phyloP scores from a whole-genome alignment of 2,113 vertebrate genomes.

The Aspiorhynchus laticeps region DNA sequence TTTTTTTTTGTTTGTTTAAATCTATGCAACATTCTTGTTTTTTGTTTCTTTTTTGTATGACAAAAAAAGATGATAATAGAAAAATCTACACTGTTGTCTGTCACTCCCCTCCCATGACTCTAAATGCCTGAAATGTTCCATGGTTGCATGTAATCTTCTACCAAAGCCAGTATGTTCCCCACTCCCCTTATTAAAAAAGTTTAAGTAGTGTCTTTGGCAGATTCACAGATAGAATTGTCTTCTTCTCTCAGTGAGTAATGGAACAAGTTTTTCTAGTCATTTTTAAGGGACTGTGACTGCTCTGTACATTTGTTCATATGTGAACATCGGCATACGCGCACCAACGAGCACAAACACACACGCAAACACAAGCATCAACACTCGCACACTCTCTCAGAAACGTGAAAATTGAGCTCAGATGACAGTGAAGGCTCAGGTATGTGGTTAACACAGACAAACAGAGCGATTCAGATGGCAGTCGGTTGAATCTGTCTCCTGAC shows the following conservation, averaged over 20 bases:
- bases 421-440: conserved; percentile 24
- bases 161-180: background rate
- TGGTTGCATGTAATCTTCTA: conserved; percentile 31
- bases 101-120: conserved; percentile 38
- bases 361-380: background rate
- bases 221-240: conserved; percentile 67
- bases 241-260: conserved; percentile 49
- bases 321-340: background rate
- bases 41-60: conserved; percentile 54
- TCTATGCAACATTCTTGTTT: conserved; percentile 66
- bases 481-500: conserved; percentile 34
- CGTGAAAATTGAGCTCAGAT: conserved; percentile 16
- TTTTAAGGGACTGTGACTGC: conserved; percentile 15
- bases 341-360: conserved; percentile 16
- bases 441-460: conserved; percentile 44
- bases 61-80: conserved; percentile 57
- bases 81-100: conserved; percentile 47
- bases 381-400: background rate
- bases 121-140: conserved; percentile 7
- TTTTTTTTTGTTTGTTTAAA: conserved; percentile 52
- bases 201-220: conserved; percentile 75
- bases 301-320: conserved; percentile 27
- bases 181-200: conserved; percentile 55
- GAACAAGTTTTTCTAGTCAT: conserved; percentile 30
- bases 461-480: conserved; percentile 25